phyloP scores from a whole-genome alignment of 2,113 vertebrate species.

The Crotalus tigris region DNA sequence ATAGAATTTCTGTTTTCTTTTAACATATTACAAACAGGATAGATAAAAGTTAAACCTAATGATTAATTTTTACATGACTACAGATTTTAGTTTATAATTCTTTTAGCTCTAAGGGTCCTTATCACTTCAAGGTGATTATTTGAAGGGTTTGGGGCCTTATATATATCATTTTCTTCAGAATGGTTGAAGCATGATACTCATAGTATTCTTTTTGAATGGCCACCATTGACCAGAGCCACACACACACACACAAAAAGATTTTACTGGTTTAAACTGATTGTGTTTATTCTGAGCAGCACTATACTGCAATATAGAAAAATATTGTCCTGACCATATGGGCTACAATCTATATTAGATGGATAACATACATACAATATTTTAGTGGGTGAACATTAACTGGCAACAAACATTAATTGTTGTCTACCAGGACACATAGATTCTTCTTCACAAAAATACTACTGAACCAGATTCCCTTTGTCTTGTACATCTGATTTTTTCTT shows the following conservation, averaged over 20 bases:
- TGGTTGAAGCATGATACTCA: neutral
- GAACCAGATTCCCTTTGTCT: neutral
- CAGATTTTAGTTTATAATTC: neutral
- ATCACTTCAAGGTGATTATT: neutral
- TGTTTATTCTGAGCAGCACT: neutral
- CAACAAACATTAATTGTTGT: neutral
- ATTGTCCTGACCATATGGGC: neutral
- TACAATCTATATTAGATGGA: neutral
- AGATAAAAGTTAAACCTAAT: neutral
- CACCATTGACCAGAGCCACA: too few species aligned
- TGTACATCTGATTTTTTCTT: neutral
- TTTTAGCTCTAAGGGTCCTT: neutral
- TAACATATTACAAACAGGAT: neutral
- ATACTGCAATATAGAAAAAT: neutral
- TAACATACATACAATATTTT: neutral
- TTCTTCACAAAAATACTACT: neutral
- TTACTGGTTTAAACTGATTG: neutral
- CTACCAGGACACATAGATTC: neutral
- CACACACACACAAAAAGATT: neutral
- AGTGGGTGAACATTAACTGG: neutral
- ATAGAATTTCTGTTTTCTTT: neutral
- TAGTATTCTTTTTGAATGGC: neutral
- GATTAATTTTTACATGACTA: neutral
- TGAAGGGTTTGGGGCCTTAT: neutral
- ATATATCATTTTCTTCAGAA: neutral